Evolutionary conservation across 2,113 vertebrate species (phyloP).

Genomic region (Paralichthys olivaceus): DNA sequence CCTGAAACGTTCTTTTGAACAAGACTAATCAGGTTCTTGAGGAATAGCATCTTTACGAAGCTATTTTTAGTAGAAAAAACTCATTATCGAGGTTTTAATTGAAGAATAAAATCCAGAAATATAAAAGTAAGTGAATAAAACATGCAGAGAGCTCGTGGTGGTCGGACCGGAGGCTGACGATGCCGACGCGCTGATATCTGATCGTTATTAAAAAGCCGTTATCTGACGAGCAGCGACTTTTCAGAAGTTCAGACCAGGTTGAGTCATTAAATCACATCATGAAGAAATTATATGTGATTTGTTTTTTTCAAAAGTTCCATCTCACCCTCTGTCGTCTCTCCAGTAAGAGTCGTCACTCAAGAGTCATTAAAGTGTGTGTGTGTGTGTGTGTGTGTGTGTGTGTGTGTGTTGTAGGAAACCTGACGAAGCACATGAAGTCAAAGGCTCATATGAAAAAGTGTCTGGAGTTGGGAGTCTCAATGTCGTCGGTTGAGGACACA

Average conservation of each 20-base stretch:
- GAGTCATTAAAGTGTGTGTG: constrained; percentile 42
- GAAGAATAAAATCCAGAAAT: no score
- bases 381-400: constrained; percentile 32
- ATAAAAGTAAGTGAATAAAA: no score
- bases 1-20: no score
- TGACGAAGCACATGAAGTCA: constrained; percentile 99
- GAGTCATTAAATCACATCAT: constrained; percentile 33
- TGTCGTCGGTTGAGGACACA: constrained; percentile 92
- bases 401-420: constrained; percentile 87
- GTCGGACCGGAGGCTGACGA: not conserved
- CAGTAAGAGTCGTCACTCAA: constrained; percentile 2
- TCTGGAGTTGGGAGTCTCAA: constrained; percentile 96
- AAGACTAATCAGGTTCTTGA: no score
- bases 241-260: constrained; percentile 13
- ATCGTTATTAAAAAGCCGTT: no score
- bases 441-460: constrained; percentile 99
- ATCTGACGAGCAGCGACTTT: no score
- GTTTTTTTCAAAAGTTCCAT: constrained; percentile 27
- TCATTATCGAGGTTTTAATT: no score
- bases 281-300: constrained; percentile 50
- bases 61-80: no score
- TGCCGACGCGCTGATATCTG: no score
- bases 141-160: not conserved
- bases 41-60: no score
- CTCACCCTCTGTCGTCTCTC: constrained; percentile 26